Conservation (phyloP, 2,113 vertebrate species). For the Theristicus caerulescens region DNA sequence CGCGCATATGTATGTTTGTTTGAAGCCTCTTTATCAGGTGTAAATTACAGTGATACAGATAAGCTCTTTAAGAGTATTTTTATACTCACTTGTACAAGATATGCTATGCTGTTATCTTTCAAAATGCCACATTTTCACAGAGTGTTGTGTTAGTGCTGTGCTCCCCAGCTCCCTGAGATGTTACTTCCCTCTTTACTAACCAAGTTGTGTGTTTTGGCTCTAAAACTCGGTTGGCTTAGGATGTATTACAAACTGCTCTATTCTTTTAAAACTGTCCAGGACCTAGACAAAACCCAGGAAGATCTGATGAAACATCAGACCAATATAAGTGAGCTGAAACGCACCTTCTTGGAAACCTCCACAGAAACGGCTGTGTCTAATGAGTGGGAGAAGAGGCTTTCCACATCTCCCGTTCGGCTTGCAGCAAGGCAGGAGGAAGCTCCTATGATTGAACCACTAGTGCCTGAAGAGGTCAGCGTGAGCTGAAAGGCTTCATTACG, state of each 20-base stretch:
- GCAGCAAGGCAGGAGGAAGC: slow-evolving; percentile 82
- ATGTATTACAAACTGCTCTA: slow-evolving; percentile 27
- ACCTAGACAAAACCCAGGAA: slow-evolving; percentile 82
- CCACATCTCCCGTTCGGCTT: slow-evolving; percentile 84
- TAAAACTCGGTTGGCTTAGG: background rate
- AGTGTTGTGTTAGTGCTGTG: slow-evolving; percentile 74
- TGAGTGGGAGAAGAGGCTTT: slow-evolving; percentile 93
- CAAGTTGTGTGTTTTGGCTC: slow-evolving; percentile 35
- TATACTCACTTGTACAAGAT: slow-evolving; percentile 47
- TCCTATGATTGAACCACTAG: slow-evolving; percentile 91
- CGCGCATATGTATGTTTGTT: slow-evolving; percentile 61
- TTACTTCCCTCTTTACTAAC: slow-evolving; percentile 66
- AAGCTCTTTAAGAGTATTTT: slow-evolving; percentile 37
- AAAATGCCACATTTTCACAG: slow-evolving; percentile 77
- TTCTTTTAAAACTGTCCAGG: slow-evolving; percentile 72
- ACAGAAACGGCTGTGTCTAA: slow-evolving; percentile 75
- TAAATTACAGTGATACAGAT: background rate
- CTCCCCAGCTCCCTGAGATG: slow-evolving; percentile 39
- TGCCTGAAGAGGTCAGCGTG: slow-evolving; percentile 88
- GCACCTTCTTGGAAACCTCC: slow-evolving; percentile 90
- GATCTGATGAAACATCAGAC: slow-evolving; percentile 91
- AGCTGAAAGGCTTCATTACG: slow-evolving; percentile 25
- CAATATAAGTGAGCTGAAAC: slow-evolving; percentile 94
- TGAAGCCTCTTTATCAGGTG: slow-evolving; percentile 43
- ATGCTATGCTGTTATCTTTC: slow-evolving; percentile 55